phyloP scores from a whole-genome alignment of 2,797 vertebrate genomes.

The Sciaenops ocellatus region DNA sequence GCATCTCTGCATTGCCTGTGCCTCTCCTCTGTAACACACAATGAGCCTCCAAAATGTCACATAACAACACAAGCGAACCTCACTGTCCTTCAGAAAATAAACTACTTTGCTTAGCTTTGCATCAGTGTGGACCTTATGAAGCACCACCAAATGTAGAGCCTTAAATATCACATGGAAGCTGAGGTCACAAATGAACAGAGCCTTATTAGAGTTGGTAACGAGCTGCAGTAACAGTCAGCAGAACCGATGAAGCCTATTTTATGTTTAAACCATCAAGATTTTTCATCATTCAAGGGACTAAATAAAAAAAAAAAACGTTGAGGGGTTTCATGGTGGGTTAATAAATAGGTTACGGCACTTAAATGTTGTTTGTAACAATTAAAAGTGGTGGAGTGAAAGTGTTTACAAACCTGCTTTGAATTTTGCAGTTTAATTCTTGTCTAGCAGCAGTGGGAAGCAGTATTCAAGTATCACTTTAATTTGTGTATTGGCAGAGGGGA shows the following conservation, averaged over 20 bases:
- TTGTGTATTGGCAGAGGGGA: slow-evolving; percentile 17
- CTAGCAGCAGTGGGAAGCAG: slow-evolving; percentile 22
- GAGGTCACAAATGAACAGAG: slow-evolving; percentile 32
- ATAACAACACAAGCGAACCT: not conserved
- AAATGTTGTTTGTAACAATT: slow-evolving; percentile 21
- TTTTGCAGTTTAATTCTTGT: slow-evolving; percentile 27
- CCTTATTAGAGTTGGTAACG: slow-evolving; percentile 1
- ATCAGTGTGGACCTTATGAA: not conserved
- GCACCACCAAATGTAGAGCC: slow-evolving; percentile 3
- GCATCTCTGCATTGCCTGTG: not conserved
- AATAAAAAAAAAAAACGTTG: not conserved
- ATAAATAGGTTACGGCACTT: slow-evolving; percentile 10
- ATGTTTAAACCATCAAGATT: slow-evolving; percentile 5
- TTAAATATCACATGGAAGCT: slow-evolving; percentile 29
- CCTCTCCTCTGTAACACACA: not conserved
- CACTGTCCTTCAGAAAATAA: slow-evolving; percentile 4
- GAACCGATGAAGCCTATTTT: not conserved
- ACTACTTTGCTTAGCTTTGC: slow-evolving; percentile 12
- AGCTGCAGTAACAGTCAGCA: not conserved
- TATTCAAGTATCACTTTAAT: slow-evolving; percentile 38
- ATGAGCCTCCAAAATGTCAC: slow-evolving; percentile 19
- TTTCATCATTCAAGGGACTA: not conserved
- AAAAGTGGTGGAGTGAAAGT: slow-evolving; percentile 10
- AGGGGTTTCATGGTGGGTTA: not conserved
- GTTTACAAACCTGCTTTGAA: not conserved